A percentile compares a stretch with the other conserved stretches of the same genome.
phyloP scores from a whole-genome alignment of 2,113 vertebrate genomes.

The Rhegmatorhina hoffmannsi region DNA sequence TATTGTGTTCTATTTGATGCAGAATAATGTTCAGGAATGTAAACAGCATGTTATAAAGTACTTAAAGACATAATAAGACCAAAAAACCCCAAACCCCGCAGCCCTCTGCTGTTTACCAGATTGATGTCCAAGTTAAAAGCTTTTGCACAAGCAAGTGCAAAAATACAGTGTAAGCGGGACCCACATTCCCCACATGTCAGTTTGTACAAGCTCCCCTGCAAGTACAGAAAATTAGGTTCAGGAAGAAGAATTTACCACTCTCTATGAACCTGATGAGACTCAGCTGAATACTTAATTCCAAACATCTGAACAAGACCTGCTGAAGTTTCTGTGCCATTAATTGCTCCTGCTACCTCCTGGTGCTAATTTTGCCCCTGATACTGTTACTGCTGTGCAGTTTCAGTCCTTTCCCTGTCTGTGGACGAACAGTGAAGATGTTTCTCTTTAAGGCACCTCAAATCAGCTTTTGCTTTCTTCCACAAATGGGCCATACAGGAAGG shows the following conservation, averaged over 20 bases:
- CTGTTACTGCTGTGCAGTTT: background rate
- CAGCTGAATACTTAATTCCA: background rate
- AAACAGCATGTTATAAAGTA: background rate
- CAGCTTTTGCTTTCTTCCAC: background rate
- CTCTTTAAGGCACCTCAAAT: background rate
- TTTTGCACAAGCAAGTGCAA: background rate
- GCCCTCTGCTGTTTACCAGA: background rate
- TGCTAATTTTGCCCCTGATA: background rate
- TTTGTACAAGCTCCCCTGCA: background rate
- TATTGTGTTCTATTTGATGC: background rate
- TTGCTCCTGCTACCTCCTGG: background rate
- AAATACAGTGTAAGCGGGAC: background rate
- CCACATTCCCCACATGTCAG: background rate
- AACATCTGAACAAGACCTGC: background rate
- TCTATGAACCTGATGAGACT: background rate
- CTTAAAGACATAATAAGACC: background rate
- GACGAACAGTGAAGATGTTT: background rate
- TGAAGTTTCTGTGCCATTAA: background rate
- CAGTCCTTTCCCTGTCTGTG: background rate
- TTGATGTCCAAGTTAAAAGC: background rate
- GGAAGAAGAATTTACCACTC: background rate
- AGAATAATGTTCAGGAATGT: background rate
- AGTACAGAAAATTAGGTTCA: background rate
- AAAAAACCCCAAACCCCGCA: fast-evolving
- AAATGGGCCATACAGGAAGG: background rate